Conservation (phyloP, 2,888 invertebrate genomes). For the Apantesis nais region DNA sequence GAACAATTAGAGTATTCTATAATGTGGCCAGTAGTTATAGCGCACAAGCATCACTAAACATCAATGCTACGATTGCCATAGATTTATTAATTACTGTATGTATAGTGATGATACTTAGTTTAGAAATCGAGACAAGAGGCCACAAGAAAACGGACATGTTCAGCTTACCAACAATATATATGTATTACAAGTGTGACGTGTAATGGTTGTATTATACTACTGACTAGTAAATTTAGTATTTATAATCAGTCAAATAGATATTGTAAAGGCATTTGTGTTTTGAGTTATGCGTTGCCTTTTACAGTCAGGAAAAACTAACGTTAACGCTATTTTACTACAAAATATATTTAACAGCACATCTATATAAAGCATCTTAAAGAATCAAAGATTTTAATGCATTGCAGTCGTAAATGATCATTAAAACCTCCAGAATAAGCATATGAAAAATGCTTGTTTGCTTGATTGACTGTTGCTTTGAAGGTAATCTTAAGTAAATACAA, state of each 20-base stretch:
- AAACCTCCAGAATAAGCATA: neutral
- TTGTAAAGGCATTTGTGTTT: neutral
- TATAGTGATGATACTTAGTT: constrained; percentile 17
- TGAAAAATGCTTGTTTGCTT: constrained; percentile 2
- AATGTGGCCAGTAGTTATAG: constrained; percentile 39
- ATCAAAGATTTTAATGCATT: neutral
- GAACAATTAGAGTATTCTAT: constrained; percentile 23
- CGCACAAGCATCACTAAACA: constrained; percentile 44
- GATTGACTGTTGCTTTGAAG: constrained; percentile 24
- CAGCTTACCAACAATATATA: neutral
- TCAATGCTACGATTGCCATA: constrained; percentile 56
- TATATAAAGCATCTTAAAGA: neutral
- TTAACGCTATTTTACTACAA: neutral
- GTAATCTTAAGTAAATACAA: constrained; percentile 36
- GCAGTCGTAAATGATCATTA: neutral
- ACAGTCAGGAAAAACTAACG: neutral
- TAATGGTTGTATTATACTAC: neutral
- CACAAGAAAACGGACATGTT: constrained; percentile 12
- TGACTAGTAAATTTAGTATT: neutral
- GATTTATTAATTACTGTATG: too few relatives aligned
- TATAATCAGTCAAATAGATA: neutral
- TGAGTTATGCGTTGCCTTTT: neutral
- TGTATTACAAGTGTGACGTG: neutral
- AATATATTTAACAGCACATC: neutral
- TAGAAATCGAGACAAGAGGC: constrained; percentile 23